Evolutionary conservation across 2,888 invertebrate species (phyloP).

Genomic region (Axea sp.): DNA sequence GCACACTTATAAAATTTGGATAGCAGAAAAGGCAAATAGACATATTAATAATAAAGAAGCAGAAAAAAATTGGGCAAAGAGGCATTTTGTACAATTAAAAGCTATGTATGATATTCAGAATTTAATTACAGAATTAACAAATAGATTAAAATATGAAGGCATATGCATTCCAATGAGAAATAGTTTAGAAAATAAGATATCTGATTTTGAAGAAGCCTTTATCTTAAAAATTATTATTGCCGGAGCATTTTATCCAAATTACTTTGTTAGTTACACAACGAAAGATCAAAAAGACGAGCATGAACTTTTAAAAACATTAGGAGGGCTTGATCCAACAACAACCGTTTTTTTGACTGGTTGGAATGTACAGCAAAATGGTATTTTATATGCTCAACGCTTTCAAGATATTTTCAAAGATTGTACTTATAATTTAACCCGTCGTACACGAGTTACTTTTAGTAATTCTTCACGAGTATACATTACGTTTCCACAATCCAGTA

Average conservation of each 20-base stretch:
- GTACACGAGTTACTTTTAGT: constrained; percentile 78
- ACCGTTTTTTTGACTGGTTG: constrained; percentile 84
- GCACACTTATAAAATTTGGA: constrained; percentile 90
- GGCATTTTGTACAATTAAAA: constrained; percentile 85
- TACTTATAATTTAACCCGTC: constrained; percentile 61
- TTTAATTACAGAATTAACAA: constrained; percentile 85
- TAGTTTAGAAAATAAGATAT: constrained; percentile 55
- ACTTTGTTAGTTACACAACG: constrained; percentile 84
- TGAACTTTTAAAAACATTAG: constrained; percentile 82
- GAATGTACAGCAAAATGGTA: constrained; percentile 83
- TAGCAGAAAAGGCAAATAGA: constrained; percentile 82
- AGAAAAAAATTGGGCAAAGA: constrained; percentile 85
- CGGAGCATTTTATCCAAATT: constrained; percentile 96
- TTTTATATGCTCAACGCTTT: constrained; percentile 84
- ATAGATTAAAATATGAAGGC: constrained; percentile 82
- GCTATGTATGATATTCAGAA: constrained; percentile 87
- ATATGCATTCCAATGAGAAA: constrained; percentile 81
- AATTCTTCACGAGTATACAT: constrained; percentile 84
- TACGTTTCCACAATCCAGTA: constrained; percentile 18
- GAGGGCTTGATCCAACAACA: constrained; percentile 87
- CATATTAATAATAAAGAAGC: constrained; percentile 80
- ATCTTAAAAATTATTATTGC: constrained; percentile 88
- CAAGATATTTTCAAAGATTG: constrained; percentile 82
- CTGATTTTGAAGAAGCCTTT: constrained; percentile 81
- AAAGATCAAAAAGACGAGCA: constrained; percentile 82